Conservation (phyloP, 2,113 vertebrate genomes). For the Ochotona curzoniae region DNA sequence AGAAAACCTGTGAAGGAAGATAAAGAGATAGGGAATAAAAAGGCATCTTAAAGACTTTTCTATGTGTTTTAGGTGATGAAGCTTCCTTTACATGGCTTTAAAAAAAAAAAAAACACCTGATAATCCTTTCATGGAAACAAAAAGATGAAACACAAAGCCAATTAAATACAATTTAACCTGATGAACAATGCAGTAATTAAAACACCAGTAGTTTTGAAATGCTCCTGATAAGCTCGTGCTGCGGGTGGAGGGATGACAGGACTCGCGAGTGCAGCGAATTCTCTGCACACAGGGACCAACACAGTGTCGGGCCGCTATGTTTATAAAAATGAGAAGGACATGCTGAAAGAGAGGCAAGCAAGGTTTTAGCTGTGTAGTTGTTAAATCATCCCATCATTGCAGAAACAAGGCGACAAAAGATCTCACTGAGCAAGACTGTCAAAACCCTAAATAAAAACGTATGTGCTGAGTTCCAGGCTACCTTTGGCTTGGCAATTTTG, state of each 20-base stretch:
- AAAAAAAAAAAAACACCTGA: neutral
- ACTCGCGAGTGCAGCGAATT: neutral
- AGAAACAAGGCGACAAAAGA: neutral
- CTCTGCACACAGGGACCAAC: neutral
- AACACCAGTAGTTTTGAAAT: constrained; percentile 67
- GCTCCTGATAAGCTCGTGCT: neutral
- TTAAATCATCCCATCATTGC: neutral
- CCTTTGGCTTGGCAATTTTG: neutral
- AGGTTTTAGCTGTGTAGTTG: neutral
- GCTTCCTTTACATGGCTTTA: constrained; percentile 80
- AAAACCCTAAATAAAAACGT: neutral
- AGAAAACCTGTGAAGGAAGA: constrained; percentile 85
- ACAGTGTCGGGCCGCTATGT: neutral
- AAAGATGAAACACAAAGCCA: constrained; percentile 82
- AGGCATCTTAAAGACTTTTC: constrained; percentile 85
- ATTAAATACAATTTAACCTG: constrained; percentile 85
- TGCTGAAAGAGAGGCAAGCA: neutral
- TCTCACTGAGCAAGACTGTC: neutral
- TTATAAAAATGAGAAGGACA: neutral
- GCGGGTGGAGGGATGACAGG: neutral
- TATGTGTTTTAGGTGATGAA: constrained; percentile 85
- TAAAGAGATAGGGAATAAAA: constrained; percentile 86
- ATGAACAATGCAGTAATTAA: constrained; percentile 80
- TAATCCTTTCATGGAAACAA: constrained; percentile 81
- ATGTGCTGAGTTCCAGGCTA: neutral